A percentile compares a stretch with the other conserved stretches of the same genome.
Conservation (phyloP, 2,888 invertebrate genomes). For the Drosophila kanekoi region DNA sequence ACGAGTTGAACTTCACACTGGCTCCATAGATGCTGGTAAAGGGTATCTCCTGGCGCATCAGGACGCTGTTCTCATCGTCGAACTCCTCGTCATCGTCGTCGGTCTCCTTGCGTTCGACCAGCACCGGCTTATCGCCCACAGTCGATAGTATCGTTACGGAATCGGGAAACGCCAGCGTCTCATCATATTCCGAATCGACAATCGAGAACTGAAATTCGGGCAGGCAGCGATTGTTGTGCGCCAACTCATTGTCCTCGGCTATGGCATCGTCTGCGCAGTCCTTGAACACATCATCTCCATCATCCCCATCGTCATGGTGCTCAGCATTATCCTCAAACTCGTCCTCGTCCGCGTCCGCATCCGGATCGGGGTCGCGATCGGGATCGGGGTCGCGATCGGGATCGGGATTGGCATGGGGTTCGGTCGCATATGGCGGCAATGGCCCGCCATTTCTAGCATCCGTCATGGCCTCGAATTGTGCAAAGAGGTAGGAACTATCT, state of each 20-base stretch:
- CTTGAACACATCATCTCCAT: conserved; percentile 36
- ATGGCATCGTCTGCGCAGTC: conserved; percentile 57
- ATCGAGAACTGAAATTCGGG: conserved; percentile 86
- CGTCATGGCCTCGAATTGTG: conserved; percentile 74
- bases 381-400: not conserved
- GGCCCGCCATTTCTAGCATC: conserved; percentile 37
- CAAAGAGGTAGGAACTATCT: conserved; percentile 68
- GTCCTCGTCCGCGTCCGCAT: conserved; percentile 19
- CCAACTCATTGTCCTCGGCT: conserved; percentile 41
- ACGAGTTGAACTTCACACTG: conserved; percentile 91
- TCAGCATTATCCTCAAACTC: conserved; percentile 22
- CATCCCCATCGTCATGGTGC: conserved; percentile 18
- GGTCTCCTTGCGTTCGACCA: conserved; percentile 85
- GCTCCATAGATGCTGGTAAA: conserved; percentile 89
- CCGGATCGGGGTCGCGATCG: conserved; percentile 2
- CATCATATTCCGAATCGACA: conserved; percentile 92
- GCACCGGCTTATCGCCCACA: conserved; percentile 86
- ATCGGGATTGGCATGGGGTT: not conserved
- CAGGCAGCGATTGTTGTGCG: conserved; percentile 83
- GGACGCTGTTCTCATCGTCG: conserved; percentile 64
- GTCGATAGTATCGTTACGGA: conserved; percentile 89
- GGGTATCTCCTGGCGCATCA: conserved; percentile 85
- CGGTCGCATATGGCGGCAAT: conserved; percentile 47
- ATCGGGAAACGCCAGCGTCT: conserved; percentile 91
- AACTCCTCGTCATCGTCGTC: conserved; percentile 79